Evolutionary conservation across 2,888 invertebrate genomes (phyloP).

Genomic region (Philhelius pedissequus): DNA sequence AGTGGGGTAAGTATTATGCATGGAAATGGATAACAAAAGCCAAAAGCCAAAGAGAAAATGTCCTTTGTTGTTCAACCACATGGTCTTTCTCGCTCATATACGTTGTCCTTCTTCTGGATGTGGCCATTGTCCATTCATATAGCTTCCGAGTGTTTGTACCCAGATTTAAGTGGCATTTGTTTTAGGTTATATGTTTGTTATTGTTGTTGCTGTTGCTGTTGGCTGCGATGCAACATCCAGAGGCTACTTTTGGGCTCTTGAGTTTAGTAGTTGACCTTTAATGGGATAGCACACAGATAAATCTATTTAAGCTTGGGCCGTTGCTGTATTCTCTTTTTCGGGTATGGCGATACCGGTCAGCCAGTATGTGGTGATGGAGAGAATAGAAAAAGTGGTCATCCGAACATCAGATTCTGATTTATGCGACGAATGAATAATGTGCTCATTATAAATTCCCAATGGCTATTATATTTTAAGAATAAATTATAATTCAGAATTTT

Average conservation of each 20-base stretch:
- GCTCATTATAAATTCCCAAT: constrained; percentile 58
- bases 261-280: constrained; percentile 63
- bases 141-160: constrained; percentile 45
- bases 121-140: constrained; percentile 62
- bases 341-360: background rate
- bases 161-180: constrained; percentile 68
- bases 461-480: constrained; percentile 51
- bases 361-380: background rate
- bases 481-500: constrained; percentile 13
- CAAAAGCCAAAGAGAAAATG: constrained; percentile 60
- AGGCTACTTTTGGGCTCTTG: constrained; percentile 49
- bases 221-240: background rate
- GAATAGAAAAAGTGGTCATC: constrained; percentile 54
- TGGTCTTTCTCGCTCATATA: constrained; percentile 15
- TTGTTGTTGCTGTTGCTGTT: too few relatives aligned
- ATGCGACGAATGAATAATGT: constrained; percentile 53
- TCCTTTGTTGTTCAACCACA: constrained; percentile 53
- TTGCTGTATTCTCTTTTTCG: constrained; percentile 32
- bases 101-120: constrained; percentile 32
- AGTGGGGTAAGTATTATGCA: constrained; percentile 25
- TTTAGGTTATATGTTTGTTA: constrained; percentile 47
- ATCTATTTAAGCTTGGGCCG: constrained; percentile 52
- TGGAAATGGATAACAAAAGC: constrained; percentile 60
- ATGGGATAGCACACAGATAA: constrained; percentile 59
- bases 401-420: constrained; percentile 50